Conservation (phyloP, 2,888 invertebrate species). For the Rhagonycha lutea region DNA sequence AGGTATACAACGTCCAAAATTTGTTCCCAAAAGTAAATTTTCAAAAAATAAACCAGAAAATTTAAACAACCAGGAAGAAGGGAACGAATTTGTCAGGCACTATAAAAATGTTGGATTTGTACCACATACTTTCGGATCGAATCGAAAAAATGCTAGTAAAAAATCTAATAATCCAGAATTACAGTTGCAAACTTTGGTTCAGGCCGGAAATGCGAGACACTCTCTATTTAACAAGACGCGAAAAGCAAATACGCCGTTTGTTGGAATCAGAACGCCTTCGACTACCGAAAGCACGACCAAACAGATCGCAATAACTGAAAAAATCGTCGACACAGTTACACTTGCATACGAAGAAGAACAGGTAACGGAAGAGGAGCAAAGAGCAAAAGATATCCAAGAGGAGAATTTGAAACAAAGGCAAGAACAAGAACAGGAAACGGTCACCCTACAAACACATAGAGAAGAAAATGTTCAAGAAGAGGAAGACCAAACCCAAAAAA, state of each 20-base stretch:
- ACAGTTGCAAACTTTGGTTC: background rate
- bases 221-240: conserved; percentile 44
- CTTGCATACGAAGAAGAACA: background rate
- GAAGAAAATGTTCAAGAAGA: background rate
- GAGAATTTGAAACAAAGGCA: background rate
- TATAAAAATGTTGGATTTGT: background rate
- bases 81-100: background rate
- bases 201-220: conserved; percentile 31
- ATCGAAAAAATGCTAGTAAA: background rate
- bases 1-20: background rate
- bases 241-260: conserved; percentile 50
- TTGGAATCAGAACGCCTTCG: conserved; percentile 35
- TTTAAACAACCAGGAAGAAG: background rate
- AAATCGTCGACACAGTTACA: background rate
- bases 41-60: background rate
- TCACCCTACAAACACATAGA: background rate
- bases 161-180: background rate
- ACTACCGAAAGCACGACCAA: conserved; percentile 36
- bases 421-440: background rate
- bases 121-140: background rate
- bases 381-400: background rate
- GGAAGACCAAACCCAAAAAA: background rate
- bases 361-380: background rate
- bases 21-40: background rate
- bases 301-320: background rate